Base-by-base conservation (phyloP, 2,888 invertebrate species). In the Pemphredon lugubris region DNA sequence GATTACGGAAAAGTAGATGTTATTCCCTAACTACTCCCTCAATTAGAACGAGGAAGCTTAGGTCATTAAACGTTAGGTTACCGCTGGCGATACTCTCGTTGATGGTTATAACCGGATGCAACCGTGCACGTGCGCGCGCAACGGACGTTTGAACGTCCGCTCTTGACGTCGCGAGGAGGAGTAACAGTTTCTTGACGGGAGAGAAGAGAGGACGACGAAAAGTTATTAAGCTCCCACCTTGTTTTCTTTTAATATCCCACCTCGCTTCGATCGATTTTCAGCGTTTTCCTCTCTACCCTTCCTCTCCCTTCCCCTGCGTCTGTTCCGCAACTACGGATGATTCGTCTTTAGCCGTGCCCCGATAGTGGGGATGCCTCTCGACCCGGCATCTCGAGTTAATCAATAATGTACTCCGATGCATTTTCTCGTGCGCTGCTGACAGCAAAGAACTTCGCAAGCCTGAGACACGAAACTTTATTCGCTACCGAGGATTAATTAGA, bases 331-430 rank as follows among this genome's bases (percentile, higher is more conserved):
- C n/a, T n/a, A n/a, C 2, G 14, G 23, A 44, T 45, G 42, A 34
- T 23, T 57, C 18, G 13, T 30, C 13, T 13, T 26, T 13, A 39
- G 20, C 9, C 5, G 26, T 11, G 6, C 7, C 21, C 14, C 7
- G 45, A 16, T 14, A 5, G 45, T 32, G 37, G 9, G 14, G 20
- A 9, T 39, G 48, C 13, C 11, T 47, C 53, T 9, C 58, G 54
- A 58, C 54, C 37, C 53, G 53, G 42, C 57, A 44, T 60, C 57
- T 53, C 45, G 34, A 44, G 57, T 44, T 32, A 64, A 69, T 69
- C 60, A 30, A 64, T 73, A 65, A 59, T 37, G 18, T 23, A 23
- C 40, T 30, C 37, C 20, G 18, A 4, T 14, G 11, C 13, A 14
- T 39, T 58, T 34, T 16, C 6, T 11, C n/a, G 13, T 18, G 18